A percentile compares a stretch with the other conserved stretches of the same genome.
Evolutionary conservation across 2,888 invertebrate genomes (phyloP).

Genomic region (Ectemnius cavifrons): DNA sequence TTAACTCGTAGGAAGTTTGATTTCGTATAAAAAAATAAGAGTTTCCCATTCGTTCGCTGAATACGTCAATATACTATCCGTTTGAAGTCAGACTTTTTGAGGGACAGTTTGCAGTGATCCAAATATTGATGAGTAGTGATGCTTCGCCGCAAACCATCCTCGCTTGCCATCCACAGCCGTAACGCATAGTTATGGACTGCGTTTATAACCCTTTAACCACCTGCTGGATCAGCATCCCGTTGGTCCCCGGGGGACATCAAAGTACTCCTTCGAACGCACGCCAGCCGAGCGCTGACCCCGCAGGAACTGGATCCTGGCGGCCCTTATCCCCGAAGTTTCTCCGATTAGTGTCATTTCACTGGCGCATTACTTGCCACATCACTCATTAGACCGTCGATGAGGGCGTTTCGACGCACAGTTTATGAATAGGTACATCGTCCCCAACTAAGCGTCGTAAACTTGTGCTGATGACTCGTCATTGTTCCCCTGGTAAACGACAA

Average conservation of each 20-base stretch:
- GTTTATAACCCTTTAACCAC: constrained; percentile 49
- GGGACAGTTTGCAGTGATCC: background rate
- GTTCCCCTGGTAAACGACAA: too few relatives aligned
- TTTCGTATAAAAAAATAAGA: too few relatives aligned
- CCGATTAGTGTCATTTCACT: constrained; percentile 21
- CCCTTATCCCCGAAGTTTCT: background rate
- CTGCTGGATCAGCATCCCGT: constrained; percentile 41
- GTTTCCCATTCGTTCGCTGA: too few relatives aligned
- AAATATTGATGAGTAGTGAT: background rate
- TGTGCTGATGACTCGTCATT: too few relatives aligned
- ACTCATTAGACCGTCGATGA: constrained; percentile 1
- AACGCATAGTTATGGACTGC: constrained; percentile 37
- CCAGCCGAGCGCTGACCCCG: constrained; percentile 1
- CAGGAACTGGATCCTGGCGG: background rate
- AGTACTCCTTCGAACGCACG: constrained; percentile 16
- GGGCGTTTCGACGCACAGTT: background rate
- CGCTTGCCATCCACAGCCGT: constrained; percentile 16
- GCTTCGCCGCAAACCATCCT: constrained; percentile 4
- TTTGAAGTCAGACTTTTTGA: constrained; percentile 43
- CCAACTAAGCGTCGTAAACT: too few relatives aligned
- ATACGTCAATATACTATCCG: constrained; percentile 18
- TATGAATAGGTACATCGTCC: too few relatives aligned
- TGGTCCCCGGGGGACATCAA: constrained; percentile 26
- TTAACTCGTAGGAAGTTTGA: too few relatives aligned
- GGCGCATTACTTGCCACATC: constrained; percentile 11